Conservation (phyloP, 1,140 invertebrate genomes). For the Radopholus similis region DNA sequence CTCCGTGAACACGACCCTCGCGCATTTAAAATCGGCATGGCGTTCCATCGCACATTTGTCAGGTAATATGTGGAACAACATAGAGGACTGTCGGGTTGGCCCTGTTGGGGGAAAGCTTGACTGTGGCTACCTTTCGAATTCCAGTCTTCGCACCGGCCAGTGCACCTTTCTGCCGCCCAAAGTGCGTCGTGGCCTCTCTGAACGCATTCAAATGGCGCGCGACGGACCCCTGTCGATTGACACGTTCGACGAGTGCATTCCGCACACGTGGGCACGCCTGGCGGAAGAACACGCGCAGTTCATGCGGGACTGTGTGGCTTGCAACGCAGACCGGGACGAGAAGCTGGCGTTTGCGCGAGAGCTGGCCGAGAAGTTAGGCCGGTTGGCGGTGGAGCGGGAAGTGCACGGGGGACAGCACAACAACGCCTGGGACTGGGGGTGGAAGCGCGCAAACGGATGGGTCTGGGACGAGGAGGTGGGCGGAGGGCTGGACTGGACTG, state of each 20-base stretch:
- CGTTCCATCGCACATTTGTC: neutral
- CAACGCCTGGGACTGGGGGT: neutral
- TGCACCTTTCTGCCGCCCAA: neutral
- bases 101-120: neutral
- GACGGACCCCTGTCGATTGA: no score
- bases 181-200: neutral
- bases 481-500: neutral
- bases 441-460: neutral
- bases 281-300: neutral
- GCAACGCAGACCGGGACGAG: neutral
- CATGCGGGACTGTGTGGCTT: neutral
- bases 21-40: neutral
- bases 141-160: neutral
- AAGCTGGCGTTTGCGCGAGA: neutral
- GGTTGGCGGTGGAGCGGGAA: neutral
- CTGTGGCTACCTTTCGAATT: neutral
- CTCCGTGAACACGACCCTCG: neutral
- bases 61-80: neutral
- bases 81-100: neutral
- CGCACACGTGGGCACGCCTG: neutral
- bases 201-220: neutral
- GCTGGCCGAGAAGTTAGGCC: neutral
- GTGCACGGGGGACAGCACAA: no score
- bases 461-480: neutral
- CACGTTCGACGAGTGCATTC: neutral